phyloP scores from a whole-genome alignment of 2,113 vertebrate genomes.

The Cariama cristata region DNA sequence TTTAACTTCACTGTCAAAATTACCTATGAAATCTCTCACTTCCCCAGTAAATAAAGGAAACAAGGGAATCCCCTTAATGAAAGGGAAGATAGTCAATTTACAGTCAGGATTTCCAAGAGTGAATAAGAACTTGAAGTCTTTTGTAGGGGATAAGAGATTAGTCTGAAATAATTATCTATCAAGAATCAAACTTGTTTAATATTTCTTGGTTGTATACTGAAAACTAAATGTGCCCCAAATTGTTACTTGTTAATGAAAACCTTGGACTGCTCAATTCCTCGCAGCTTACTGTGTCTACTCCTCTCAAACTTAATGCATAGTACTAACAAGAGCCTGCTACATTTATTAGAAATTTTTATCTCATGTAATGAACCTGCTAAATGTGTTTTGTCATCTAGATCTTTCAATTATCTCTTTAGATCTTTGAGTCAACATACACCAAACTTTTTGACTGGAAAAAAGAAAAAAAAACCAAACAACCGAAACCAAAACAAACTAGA shows the following conservation, averaged over 20 bases:
- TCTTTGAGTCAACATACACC: background rate
- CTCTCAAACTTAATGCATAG: fast-evolving
- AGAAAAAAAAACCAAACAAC: background rate
- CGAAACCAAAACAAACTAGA: background rate
- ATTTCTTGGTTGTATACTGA: background rate
- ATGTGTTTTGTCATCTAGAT: background rate
- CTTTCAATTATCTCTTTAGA: background rate
- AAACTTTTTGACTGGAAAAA: background rate
- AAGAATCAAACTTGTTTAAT: background rate
- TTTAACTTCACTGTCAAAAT: background rate
- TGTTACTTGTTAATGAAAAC: background rate
- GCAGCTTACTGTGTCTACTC: fast-evolving
- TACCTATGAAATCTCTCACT: background rate
- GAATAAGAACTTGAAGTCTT: background rate
- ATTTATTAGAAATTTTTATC: background rate
- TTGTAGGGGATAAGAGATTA: background rate
- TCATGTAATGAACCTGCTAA: background rate
- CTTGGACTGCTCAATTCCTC: background rate
- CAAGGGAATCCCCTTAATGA: background rate
- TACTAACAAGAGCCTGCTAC: background rate
- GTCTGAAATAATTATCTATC: background rate
- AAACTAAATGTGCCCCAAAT: background rate
- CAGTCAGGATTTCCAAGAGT: background rate
- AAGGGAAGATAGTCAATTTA: background rate
- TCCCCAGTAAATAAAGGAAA: background rate